phyloP scores from a whole-genome alignment of 2,113 vertebrate species.

The Tachuris rubrigastra region DNA sequence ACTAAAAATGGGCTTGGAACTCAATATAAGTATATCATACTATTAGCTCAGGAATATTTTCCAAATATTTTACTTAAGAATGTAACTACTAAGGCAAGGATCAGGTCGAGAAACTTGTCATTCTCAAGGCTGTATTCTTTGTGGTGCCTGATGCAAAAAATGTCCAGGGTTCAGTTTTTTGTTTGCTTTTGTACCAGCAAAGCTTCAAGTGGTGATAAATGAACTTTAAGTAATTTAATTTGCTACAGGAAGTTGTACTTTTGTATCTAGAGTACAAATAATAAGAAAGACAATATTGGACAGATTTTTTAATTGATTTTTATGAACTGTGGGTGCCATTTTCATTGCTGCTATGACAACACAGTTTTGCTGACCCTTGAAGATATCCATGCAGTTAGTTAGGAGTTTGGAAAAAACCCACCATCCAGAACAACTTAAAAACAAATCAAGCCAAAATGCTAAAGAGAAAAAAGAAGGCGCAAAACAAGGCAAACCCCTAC shows the following conservation, averaged over 20 bases:
- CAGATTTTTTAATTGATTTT: not conserved
- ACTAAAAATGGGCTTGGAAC: not conserved
- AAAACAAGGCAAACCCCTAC: not conserved
- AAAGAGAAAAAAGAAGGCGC: not conserved
- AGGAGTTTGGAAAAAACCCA: not conserved
- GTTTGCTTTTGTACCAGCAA: not conserved
- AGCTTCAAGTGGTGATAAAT: not conserved
- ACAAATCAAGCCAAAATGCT: not conserved
- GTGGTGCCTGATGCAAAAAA: not conserved
- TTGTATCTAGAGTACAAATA: not conserved
- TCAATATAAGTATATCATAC: not conserved
- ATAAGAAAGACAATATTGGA: not conserved
- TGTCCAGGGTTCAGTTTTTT: not conserved
- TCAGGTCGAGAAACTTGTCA: not conserved
- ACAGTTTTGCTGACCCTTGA: not conserved
- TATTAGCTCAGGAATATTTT: not conserved
- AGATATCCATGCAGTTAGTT: not conserved
- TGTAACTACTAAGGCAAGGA: not conserved
- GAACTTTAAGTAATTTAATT: not conserved
- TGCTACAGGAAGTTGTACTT: not conserved
- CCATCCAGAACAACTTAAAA: not conserved
- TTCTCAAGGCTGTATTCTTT: not conserved
- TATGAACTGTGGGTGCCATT: not conserved
- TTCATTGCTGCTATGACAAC: not conserved
- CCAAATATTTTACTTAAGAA: not conserved